Base-by-base conservation (phyloP, 2,113 vertebrate species). In the Chaenogobius annularis region DNA sequence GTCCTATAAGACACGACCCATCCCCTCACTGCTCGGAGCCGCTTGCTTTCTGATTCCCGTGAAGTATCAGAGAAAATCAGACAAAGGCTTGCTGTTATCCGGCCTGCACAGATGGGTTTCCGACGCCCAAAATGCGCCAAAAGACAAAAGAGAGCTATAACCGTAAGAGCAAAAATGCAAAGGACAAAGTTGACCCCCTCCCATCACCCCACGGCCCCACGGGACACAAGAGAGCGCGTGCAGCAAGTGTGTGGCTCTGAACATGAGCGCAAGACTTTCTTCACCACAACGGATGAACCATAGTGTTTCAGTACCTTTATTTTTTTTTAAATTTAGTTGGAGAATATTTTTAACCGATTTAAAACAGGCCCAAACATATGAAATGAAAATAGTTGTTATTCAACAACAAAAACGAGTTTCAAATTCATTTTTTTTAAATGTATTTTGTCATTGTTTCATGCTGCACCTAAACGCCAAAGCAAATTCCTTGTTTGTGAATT, bases 201-300 rank as follows among this genome's bases (percentile, higher is more conserved):
- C 35, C 75, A 40, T 43, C 73, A 22, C 22, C 71, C 63, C 47
- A 31, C 20, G 44, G 76, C 83, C 84, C 83, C 62, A 79, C 22
- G 76, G 80, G 68, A 26, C 20, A 19, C 69, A 3, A 37, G 67
- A 68, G 84, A 81, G 69, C 91, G 87, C 91, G 89, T 92, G 91
- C 87, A 85, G 82, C 85, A 89, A 92, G 89, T 90, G 89, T 90
- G 90, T 88, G 91, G 85, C 82, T 83, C 78, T 87, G 64, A 80
- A 68, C 75, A 77, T 74, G 74, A 79, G 68, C 47, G 52, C n/a
- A 10, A 56, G 54, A 5, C 10, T 13, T 7, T 56, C 12, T 14
- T 26, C 20, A 11, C 12, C 55, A 58, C 55, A 26, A 9, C 20
- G 22, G 10, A 4, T 2, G 11, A 58, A 23, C 0, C 20, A 26